These are phyloP conservation scores for Lasioglossum marginatum DNA, from an alignment of 2,888 invertebrate species.

Conservation along the genomic window DNA sequence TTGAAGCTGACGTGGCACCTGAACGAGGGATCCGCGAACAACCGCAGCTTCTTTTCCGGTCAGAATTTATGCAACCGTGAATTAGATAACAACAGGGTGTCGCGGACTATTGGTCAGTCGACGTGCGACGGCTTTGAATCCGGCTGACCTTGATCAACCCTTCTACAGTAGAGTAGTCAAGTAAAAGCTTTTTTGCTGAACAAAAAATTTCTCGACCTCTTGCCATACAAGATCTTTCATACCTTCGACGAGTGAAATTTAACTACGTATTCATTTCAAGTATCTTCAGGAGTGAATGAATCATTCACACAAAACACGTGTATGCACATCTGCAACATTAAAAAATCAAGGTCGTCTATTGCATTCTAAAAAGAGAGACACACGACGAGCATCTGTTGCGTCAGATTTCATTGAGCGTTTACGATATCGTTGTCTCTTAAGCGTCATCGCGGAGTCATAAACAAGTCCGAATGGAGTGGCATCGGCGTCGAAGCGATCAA, in stretches of 20 bases:
- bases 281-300: too few species aligned
- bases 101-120: too few species aligned
- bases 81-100: background rate
- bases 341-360: background rate
- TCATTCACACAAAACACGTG: too few species aligned
- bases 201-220: too few species aligned
- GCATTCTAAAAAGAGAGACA: background rate
- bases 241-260: background rate
- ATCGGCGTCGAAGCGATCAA: background rate
- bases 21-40: background rate
- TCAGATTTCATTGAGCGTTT: background rate
- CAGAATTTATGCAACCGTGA: background rate
- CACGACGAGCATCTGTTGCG: too few species aligned
- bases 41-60: background rate
- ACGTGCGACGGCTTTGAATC: too few species aligned
- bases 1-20: constrained; percentile 11
- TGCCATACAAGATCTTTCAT: too few species aligned
- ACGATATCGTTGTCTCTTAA: background rate
- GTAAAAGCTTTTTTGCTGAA: too few species aligned
- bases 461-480: background rate
- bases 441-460: background rate
- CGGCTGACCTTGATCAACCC: background rate
- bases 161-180: background rate
- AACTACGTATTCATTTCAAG: too few species aligned
- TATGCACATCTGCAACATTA: background rate